Evolutionary conservation across 2,113 vertebrate genomes (phyloP), one percentile per base, ranked within the genome.

Genomic region (Semicossyphus pulcher): DNA sequence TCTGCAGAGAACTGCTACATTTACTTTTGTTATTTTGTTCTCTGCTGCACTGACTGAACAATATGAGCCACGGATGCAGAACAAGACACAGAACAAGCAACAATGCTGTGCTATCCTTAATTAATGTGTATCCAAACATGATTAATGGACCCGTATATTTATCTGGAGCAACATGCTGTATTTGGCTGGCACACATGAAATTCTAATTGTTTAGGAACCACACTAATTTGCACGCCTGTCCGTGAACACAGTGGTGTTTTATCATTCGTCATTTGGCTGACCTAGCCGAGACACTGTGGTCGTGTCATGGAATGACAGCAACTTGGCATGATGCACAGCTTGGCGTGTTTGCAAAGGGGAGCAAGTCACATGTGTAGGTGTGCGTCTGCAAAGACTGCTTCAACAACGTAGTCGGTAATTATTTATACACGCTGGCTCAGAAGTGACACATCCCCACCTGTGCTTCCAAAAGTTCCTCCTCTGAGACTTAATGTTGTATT

Each of bases 261-360:
- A 41, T 80, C 26, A 67, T 79, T 75, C 68, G 61, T 83, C 45
- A 77, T 66, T 67, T 61, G 56, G 73, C 68, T 59, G 60, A 82
- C 58, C 58, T 75, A 49, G n/a, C 76, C 29, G 72, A 75, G 23
- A 58, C 60, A 42, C 45, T 51, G 29, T 28, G 42, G 69, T 48
- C 7, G 61, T 67, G 53, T 76, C 61, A 49, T 44, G 53, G 39
- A 52, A 51, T 52, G 23, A 63, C 34, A 3, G 58, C 59, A 70
- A 20, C 51, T 58, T 44, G 72, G 48, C 59, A 66, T 52, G 63
- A 76, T 63, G 34, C 57, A 37, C 29, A 76, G 68, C 62, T 76
- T 73, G 79, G 60, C 54, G 48, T 36, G 39, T 54, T 39, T 29
- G 45, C 36, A 49, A 31, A 48, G 48, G n/a, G 51, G 18, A 61